Base-by-base conservation (phyloP, 2,888 invertebrate species). In the Sclerodermus sp. region DNA sequence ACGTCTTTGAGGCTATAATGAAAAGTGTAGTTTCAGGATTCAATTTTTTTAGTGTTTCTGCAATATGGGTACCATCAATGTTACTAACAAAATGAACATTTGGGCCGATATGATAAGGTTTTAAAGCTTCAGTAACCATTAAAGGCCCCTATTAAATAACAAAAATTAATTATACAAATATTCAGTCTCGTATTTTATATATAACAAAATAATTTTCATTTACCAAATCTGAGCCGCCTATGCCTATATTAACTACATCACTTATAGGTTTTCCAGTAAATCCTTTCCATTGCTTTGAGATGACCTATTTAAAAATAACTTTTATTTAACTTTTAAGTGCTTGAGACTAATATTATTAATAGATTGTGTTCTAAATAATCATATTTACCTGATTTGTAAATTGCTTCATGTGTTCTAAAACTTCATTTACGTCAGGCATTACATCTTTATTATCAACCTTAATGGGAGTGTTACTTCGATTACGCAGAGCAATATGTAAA, bases 1-100 rank as follows among this genome's bases (percentile, higher is more conserved):
- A 99, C 1, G 98, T 99, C 83, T 99, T 99, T 1, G 98, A 98
- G 0, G 99, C 99, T 72, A 99, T 93, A 76, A 99, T 96, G 81
- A 99, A 99, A 37, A 99, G 82, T 1, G 93, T 90, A 0, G 96
- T 96, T 79, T 97, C 97, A 0, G 96, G 90, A 79, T 91, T 85
- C 23, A 99, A 82, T 61, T 88, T 88, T 74, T 93, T 94, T 53
- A 98, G 82, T 2, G 93, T 91, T 79, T 97, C 96, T 0, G 93
- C 95, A 68, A 99, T 80, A 78, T 99, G 99, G 2, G 99, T 99
- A 41, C 99, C 99, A 82, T 99, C 99, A 70, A 99, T 95, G 78
- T 99, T 99, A 1, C 98, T 98, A 0, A 99, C 96, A 80, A 99
- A 99, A 79, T 99, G 96, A 42, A 88, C 83, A 62, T 87, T 87